Conservation (phyloP, 1,140 invertebrate species). For the Chionoecetes opilio region DNA sequence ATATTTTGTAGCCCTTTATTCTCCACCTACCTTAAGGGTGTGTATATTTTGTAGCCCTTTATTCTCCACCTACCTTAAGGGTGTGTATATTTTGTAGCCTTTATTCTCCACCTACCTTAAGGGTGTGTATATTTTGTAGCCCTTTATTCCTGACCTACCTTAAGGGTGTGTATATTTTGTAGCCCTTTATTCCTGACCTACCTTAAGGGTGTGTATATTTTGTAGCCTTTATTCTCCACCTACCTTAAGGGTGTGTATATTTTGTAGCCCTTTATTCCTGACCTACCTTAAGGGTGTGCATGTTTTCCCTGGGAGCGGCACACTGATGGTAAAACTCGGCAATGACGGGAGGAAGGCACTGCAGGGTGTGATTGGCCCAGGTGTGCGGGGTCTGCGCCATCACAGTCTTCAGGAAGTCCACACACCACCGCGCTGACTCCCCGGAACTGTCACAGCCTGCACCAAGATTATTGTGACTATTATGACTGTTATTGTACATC, state of each 20-base stretch:
- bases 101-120: too few relatives aligned
- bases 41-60: too few relatives aligned
- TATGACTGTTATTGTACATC: too few relatives aligned
- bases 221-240: too few relatives aligned
- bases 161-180: too few relatives aligned
- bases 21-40: too few relatives aligned
- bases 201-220: slow-evolving; percentile 75
- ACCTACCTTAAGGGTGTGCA: slow-evolving; percentile 73
- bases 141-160: too few relatives aligned
- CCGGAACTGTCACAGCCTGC: slow-evolving; percentile 79
- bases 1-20: too few relatives aligned
- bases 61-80: too few relatives aligned
- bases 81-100: too few relatives aligned
- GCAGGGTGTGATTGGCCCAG: slow-evolving; percentile 96
- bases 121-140: too few relatives aligned
- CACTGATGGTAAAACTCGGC: slow-evolving; percentile 95
- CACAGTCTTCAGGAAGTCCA: slow-evolving; percentile 94
- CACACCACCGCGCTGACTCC: slow-evolving; percentile 92
- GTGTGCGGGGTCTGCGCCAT: slow-evolving; percentile 97
- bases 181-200: neutral
- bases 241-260: too few relatives aligned
- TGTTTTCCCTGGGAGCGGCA: slow-evolving; percentile 89
- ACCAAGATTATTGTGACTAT: neutral
- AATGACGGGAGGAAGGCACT: slow-evolving; percentile 94
- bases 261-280: neutral